Conservation (phyloP, 2,113 vertebrate species). For the Okapia johnstoni region DNA sequence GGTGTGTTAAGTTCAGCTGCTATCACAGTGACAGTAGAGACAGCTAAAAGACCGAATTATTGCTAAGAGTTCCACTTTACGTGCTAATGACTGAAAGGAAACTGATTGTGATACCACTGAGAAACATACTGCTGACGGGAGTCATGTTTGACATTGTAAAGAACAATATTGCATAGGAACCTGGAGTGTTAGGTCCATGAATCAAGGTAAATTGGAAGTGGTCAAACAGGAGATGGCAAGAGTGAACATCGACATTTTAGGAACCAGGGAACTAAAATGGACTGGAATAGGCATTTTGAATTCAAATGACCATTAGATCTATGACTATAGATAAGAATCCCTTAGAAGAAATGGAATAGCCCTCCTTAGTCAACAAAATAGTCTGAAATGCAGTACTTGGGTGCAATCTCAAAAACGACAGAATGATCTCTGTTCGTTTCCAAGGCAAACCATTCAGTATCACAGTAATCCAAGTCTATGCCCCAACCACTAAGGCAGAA, state of each 20-base stretch:
- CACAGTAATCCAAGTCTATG: not conserved
- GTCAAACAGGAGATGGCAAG: not conserved
- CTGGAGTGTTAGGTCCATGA: not conserved
- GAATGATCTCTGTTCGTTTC: not conserved
- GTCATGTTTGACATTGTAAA: not conserved
- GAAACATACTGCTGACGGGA: not conserved
- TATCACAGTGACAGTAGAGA: constrained; percentile 20
- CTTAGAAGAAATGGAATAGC: not conserved
- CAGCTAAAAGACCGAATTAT: constrained; percentile 33
- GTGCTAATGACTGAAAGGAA: constrained; percentile 16
- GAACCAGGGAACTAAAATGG: not conserved
- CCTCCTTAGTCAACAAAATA: not conserved
- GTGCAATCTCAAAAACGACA: not conserved
- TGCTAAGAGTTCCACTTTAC: not conserved
- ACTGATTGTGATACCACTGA: not conserved
- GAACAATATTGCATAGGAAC: not conserved
- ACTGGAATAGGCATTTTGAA: not conserved
- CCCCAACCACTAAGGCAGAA: not conserved
- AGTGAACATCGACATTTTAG: not conserved
- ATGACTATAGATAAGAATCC: not conserved
- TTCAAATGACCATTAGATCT: not conserved
- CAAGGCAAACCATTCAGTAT: not conserved
- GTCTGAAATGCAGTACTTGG: not conserved
- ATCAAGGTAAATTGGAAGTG: not conserved
- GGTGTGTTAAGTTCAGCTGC: constrained; percentile 48